These are phyloP conservation scores for Megaptera novaeangliae DNA, from an alignment of 2,113 vertebrate genomes.

Conservation along the genomic window DNA sequence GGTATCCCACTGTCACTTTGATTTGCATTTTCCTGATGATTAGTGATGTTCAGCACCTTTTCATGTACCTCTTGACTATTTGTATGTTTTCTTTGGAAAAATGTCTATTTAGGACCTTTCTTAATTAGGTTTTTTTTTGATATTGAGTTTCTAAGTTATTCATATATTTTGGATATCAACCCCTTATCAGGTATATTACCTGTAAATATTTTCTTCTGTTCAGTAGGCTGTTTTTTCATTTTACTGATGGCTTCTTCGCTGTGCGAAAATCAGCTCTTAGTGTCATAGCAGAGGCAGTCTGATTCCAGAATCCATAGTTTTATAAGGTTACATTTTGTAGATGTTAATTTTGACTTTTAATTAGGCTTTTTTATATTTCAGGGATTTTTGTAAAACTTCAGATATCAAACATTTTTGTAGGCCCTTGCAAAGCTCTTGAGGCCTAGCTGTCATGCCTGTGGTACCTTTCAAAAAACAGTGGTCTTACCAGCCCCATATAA, in stretches of 20 bases:
- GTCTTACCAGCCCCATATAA: not conserved
- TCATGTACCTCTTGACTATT: not conserved
- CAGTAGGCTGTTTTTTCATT: not conserved
- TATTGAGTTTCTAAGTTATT: not conserved
- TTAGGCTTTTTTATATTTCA: constrained; percentile 8
- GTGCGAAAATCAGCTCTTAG: not conserved
- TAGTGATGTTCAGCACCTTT: not conserved
- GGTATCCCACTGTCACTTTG: not conserved
- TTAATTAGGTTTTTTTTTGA: not conserved
- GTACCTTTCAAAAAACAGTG: not conserved
- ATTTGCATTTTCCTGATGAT: not conserved
- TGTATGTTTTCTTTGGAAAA: not conserved
- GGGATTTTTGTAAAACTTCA: not conserved
- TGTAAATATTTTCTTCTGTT: not conserved
- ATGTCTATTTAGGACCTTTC: not conserved
- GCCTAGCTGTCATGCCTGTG: not conserved
- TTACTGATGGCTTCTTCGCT: not conserved
- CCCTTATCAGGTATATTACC: not conserved
- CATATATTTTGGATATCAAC: not conserved
- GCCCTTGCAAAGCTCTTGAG: not conserved
- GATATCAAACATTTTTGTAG: not conserved
- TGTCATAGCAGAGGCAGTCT: not conserved
- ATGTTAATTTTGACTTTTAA: not conserved
- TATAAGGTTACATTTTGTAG: not conserved
- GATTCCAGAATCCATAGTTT: not conserved